A percentile compares a stretch with the other conserved stretches of the same genome.
These are phyloP conservation scores for Sipunculus nudus DNA, from an alignment of 2,888 invertebrate species.

Conservation along the genomic window DNA sequence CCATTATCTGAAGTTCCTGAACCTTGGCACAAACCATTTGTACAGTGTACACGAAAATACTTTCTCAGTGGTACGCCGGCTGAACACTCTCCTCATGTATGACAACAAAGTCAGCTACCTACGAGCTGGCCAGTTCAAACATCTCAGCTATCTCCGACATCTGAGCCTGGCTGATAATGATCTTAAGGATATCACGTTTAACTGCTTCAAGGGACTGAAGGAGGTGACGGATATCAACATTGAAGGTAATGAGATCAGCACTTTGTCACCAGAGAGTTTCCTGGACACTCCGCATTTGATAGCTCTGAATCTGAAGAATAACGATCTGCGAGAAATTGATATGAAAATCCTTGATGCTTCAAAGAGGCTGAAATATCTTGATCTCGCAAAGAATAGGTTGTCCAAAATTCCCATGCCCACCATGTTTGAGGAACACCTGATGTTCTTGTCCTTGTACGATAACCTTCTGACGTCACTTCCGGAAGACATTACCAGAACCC, in stretches of 20 bases:
- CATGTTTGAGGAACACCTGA: slow-evolving; percentile 9
- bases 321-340: slow-evolving; percentile 42
- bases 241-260: slow-evolving; percentile 40
- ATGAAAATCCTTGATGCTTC: slow-evolving; percentile 32
- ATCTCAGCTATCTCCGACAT: slow-evolving; percentile 39
- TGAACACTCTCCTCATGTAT: slow-evolving; percentile 42
- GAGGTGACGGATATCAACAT: slow-evolving; percentile 45
- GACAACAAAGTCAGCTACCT: slow-evolving; percentile 41
- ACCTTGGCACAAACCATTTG: slow-evolving; percentile 47
- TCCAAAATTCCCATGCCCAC: slow-evolving; percentile 7
- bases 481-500: slow-evolving; percentile 18
- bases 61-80: slow-evolving; percentile 40
- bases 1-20: slow-evolving; percentile 47
- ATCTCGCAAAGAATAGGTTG: slow-evolving; percentile 19
- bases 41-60: slow-evolving; percentile 41
- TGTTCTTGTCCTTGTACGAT: slow-evolving; percentile 39
- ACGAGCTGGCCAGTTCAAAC: slow-evolving; percentile 42
- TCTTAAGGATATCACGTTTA: slow-evolving; percentile 35
- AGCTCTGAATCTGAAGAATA: slow-evolving; percentile 41
- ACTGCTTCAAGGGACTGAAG: slow-evolving; percentile 43
- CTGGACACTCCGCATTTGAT: slow-evolving; percentile 39
- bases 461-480: slow-evolving; percentile 37
- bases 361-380: slow-evolving; percentile 17
- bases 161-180: slow-evolving; percentile 46
- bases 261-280: slow-evolving; percentile 39